These are phyloP conservation scores for Onychostoma macrolepis DNA, from an alignment of 2,113 vertebrate species.

Conservation along the genomic window DNA sequence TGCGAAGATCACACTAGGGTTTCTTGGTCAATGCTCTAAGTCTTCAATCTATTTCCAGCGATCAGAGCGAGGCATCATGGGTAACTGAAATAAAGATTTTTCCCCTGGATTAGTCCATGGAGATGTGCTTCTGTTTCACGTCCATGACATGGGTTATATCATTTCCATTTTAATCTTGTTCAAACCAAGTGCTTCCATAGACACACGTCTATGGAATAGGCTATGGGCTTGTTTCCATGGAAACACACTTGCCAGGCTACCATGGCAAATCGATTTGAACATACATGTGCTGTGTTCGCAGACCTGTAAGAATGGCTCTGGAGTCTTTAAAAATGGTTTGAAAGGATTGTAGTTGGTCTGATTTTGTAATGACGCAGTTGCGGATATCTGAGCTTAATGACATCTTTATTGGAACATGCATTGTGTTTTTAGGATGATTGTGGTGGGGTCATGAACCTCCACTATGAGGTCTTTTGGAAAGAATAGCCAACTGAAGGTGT, in stretches of 20 bases:
- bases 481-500: neutral
- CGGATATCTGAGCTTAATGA: neutral
- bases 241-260: constrained; percentile 64
- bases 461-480: neutral
- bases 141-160: constrained; percentile 10
- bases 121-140: neutral
- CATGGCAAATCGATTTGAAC: constrained; percentile 58
- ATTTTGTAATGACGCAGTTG: neutral
- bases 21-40: neutral
- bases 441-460: neutral
- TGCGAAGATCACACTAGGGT: constrained; percentile 7
- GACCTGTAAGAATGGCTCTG: constrained; percentile 34
- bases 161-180: constrained; percentile 42
- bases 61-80: constrained; percentile 9
- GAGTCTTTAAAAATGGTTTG: neutral
- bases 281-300: constrained; percentile 40
- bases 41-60: neutral
- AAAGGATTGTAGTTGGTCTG: neutral
- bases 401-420: neutral
- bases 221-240: constrained; percentile 74
- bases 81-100: constrained; percentile 26
- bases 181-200: constrained; percentile 6
- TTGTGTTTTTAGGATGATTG: neutral
- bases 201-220: constrained; percentile 40
- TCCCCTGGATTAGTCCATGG: neutral